Conservation (phyloP, 2,797 vertebrate species). For the Neopelma chrysocephalum region DNA sequence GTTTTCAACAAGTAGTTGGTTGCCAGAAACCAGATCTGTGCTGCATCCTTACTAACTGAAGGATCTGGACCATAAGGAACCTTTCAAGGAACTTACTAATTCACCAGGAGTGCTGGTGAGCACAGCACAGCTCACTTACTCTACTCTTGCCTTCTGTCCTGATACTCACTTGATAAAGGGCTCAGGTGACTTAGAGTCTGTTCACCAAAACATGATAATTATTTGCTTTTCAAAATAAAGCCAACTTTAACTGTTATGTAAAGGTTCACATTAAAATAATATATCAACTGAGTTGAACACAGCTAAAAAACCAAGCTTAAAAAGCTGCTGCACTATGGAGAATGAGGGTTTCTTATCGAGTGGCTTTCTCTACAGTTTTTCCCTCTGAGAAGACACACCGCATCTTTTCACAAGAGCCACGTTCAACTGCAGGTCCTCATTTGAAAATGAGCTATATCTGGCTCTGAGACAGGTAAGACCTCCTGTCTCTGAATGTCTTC, state of each 20-base stretch:
- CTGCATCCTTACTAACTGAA: not conserved
- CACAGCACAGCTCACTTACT: not conserved
- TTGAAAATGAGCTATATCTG: not conserved
- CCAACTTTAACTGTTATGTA: not conserved
- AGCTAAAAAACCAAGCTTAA: not conserved
- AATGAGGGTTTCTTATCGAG: not conserved
- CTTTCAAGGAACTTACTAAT: not conserved
- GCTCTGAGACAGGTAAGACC: not conserved
- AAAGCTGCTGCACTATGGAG: not conserved
- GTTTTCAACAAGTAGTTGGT: not conserved
- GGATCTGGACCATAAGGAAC: not conserved
- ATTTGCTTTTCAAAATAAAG: not conserved
- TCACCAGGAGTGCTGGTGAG: not conserved
- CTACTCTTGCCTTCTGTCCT: not conserved
- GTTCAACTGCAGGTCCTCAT: not conserved
- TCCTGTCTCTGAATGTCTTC: slow-evolving; percentile 9
- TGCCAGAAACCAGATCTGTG: not conserved
- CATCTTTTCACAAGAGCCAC: not conserved
- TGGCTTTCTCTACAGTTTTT: not conserved
- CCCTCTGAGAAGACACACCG: not conserved
- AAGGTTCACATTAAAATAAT: not conserved
- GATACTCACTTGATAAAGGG: not conserved
- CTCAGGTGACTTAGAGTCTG: not conserved
- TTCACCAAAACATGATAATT: not conserved
- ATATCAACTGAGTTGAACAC: not conserved